Conservation (phyloP, 2,888 invertebrate genomes). For the Watsonalla binaria region DNA sequence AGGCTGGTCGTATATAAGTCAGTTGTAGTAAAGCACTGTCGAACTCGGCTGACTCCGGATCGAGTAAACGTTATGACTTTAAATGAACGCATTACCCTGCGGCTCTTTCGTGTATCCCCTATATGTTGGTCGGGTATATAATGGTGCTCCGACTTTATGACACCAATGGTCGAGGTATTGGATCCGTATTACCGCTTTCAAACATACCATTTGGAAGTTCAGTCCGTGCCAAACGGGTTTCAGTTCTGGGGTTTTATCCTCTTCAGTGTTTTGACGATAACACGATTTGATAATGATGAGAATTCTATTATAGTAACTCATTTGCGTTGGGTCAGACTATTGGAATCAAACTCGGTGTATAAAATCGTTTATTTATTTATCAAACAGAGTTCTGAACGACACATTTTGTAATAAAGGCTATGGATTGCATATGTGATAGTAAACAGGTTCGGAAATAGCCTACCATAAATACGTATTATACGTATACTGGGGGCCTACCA, state of each 20-base stretch:
- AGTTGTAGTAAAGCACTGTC: not conserved
- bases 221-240: not conserved
- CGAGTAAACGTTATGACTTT: not conserved
- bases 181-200: not conserved
- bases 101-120: not conserved
- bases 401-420: too few species aligned
- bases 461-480: too few species aligned
- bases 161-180: not conserved
- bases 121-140: not conserved
- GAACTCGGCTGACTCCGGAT: not conserved
- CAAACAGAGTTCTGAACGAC: too few species aligned
- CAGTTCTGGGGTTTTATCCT: not conserved
- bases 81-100: not conserved
- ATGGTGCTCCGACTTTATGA: not conserved
- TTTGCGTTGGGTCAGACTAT: too few species aligned
- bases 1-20: not conserved
- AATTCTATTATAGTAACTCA: too few species aligned
- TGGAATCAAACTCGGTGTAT: too few species aligned
- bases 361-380: too few species aligned
- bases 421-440: too few species aligned
- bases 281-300: too few species aligned
- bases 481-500: too few species aligned
- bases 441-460: too few species aligned
- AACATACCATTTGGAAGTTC: not conserved
- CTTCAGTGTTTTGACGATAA: not conserved